Percentiles rank a stretch among this genome's conserved stretches.
Conservation (phyloP, 2,888 invertebrate species). For the Cephus nigrinus region DNA sequence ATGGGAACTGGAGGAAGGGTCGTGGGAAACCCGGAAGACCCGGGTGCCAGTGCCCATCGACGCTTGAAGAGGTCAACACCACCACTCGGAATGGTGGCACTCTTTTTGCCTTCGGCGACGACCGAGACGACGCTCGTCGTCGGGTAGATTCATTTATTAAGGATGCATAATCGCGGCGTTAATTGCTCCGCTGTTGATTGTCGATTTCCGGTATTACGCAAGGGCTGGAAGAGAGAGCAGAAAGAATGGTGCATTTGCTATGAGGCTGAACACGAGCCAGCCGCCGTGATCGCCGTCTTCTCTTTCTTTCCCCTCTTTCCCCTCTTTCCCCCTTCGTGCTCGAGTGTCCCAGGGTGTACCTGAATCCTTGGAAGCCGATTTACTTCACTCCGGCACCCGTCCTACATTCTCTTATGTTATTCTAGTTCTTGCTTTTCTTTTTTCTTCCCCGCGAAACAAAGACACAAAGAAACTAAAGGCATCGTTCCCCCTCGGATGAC, state of each 20-base stretch:
- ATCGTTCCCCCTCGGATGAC: neutral
- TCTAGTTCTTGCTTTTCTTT: conserved; percentile 23
- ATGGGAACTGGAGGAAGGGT: too few relatives aligned
- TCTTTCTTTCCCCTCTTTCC: too few relatives aligned
- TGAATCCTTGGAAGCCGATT: too few relatives aligned
- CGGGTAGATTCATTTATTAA: conserved; percentile 37
- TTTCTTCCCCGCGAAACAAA: neutral
- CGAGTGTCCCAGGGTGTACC: too few relatives aligned
- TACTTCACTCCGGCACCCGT: too few relatives aligned
- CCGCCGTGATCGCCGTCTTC: too few relatives aligned
- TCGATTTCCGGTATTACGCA: conserved; percentile 34
- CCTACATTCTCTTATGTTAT: conserved; percentile 1
- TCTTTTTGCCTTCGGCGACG: too few relatives aligned
- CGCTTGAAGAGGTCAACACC: too few relatives aligned
- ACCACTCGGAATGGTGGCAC: too few relatives aligned
- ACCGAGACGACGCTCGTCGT: neutral
- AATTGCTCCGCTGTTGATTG: conserved; percentile 35
- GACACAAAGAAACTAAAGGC: neutral
- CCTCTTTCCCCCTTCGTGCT: too few relatives aligned
- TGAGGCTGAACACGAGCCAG: neutral
- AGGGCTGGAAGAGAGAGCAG: conserved; percentile 17
- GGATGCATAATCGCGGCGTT: conserved; percentile 32
- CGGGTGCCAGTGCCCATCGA: too few relatives aligned
- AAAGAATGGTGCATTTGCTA: neutral
- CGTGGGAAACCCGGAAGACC: too few relatives aligned